Percentiles rank a stretch among this genome's conserved stretches.
Conservation (phyloP, 1,140 invertebrate genomes). For the Ceratina calcarata region DNA sequence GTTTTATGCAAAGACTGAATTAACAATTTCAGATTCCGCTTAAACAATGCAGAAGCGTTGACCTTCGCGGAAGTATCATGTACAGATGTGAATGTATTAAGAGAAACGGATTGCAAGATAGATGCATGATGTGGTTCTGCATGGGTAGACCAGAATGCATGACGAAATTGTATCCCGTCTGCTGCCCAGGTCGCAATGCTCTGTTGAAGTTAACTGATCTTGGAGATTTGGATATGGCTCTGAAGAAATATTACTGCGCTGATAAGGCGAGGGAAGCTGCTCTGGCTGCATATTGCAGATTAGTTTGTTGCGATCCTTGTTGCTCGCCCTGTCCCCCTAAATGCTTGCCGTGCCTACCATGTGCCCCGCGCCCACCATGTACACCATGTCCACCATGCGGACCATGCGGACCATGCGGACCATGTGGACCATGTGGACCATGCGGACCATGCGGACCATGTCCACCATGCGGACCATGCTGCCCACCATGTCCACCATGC, state of each 20-base stretch:
- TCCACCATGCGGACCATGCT: too few species aligned
- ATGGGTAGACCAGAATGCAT: conserved; percentile 85
- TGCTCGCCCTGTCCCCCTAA: too few species aligned
- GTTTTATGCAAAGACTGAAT: background rate
- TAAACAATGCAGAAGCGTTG: conserved; percentile 82
- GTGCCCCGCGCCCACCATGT: conserved; percentile 27
- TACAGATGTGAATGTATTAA: conserved; percentile 87
- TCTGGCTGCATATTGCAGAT: conserved; percentile 69
- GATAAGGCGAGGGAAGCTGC: conserved; percentile 68
- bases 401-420: conserved; percentile 2
- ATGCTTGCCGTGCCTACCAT: background rate
- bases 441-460: background rate
- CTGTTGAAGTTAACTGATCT: conserved; percentile 74
- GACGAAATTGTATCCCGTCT: conserved; percentile 84
- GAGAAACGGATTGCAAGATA: conserved; percentile 88
- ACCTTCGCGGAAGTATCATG: conserved; percentile 84
- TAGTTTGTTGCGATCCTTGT: conserved; percentile 52
- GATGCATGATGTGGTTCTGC: conserved; percentile 85
- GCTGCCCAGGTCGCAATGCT: conserved; percentile 81
- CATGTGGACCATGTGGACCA: too few species aligned
- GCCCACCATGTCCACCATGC: background rate
- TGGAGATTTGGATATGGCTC: conserved; percentile 65
- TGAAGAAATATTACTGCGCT: conserved; percentile 69
- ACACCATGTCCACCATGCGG: conserved; percentile 29
- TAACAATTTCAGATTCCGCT: conserved; percentile 58